Evolutionary conservation across 1,140 invertebrate genomes (phyloP), one percentile per base, ranked within the genome.

Genomic region (Melitaea cinxia): DNA sequence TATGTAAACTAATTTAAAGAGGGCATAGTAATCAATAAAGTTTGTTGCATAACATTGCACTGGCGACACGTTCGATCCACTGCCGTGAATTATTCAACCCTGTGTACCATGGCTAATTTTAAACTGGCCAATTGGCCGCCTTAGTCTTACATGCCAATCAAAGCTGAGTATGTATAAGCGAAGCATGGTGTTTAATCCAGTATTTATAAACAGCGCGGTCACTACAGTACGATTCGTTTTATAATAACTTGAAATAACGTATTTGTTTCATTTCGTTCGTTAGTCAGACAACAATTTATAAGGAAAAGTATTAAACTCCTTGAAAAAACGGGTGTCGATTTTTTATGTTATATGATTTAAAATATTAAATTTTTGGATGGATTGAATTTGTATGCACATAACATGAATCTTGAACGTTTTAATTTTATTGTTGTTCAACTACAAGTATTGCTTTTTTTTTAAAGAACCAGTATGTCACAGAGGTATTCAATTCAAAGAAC

Each of bases 51-150:
- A 72, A 72, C 61, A 53, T 47, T 72, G 66, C 70, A 64, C 52
- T 21, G 54, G 61, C 56, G 60, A 52, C 57, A 56, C 55, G 47
- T 64, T 68, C 66, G 56, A 68, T 70, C 39, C 26, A 39, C 26
- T 62, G 45, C 68, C 59, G 65, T 68, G 61, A 60, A 72, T 68
- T 68, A 65, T 65, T 68, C 35, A 72, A 54, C 47, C 58, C 47
- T 54, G 63, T 66, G 59, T 60, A 64, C 67, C 52, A 66, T 70
- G 68, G 72, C 70, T 72, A 68, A 77, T 64, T 72, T 74, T 77
- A 77, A 56, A 70, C 62, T 62, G 42, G 61, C 65, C 68, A 59
- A 73, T 70, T 63, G 53, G 49, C 60, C 47, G 61, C 57, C 56
- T 65, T 57, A 45, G 37, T 39, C 15, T 33, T 35, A 15, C 15